Base-by-base conservation (phyloP, 2,797 vertebrate genomes). In the Sitta carolinensis region DNA sequence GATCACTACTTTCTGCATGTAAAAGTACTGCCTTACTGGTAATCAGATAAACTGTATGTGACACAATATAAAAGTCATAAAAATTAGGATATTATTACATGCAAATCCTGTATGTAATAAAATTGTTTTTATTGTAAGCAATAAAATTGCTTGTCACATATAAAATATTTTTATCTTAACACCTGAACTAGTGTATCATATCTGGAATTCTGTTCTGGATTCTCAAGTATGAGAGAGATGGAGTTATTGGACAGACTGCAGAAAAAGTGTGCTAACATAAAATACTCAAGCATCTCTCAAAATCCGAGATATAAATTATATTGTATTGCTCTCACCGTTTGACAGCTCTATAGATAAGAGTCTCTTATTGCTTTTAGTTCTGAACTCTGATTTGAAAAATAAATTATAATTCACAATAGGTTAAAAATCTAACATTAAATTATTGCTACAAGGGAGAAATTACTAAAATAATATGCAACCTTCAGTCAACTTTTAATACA, bases 151-250 rank as follows among this genome's bases (percentile, higher is more conserved):
- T 63, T 85, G 30, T 66, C 22, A 66, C 12, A 36, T 42, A 34
- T 40, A 15, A 82, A 88, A 59, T 87, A 83, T 54, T 88, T 91
- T 90, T 75, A 74, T 58, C 27, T 94, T 91, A 30, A 58, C 10
- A 59, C 11, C 21, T 59, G 42, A 40, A 67, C 8, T 54, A 21
- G 6, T 67, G 14, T 29, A 25, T 57, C 17, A 7, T 78, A 38
- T 38, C 26, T 74, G 36, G 43, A 89, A 82, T 51, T 32, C 16
- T 50, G 11, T 81, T 52, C 40, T 74, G 36, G 6, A 51, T 18
- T 87, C 9, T 13, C 22, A 25, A 66, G 20, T 21, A 79, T 13
- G 42, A 42, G 14, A 83, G 18, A 58, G 25, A 22, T 1, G 7
- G 17, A 55, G 10, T 48, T 64, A 48, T 5, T 5, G 29, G 18